A percentile compares a stretch with the other conserved stretches of the same genome.
Evolutionary conservation across 2,113 vertebrate species (phyloP).

Genomic region (Phrynosoma blainvillii): DNA sequence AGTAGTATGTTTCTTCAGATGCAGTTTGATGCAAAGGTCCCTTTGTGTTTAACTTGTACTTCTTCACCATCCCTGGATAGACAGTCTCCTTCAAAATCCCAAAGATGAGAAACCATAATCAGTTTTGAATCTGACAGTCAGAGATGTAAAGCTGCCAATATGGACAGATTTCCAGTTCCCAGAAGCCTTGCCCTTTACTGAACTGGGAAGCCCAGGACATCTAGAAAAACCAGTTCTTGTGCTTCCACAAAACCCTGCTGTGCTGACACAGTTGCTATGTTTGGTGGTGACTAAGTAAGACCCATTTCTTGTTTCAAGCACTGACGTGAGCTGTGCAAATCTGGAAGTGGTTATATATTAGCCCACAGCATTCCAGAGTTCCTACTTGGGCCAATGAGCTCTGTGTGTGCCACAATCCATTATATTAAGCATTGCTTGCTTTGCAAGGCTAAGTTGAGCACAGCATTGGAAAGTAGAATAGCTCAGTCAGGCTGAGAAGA

Average conservation of each 20-base stretch:
- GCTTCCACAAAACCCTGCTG: constrained; percentile 30
- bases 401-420: constrained; percentile 12
- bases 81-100: not conserved
- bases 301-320: constrained; percentile 59
- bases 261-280: constrained; percentile 74
- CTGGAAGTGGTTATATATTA: constrained; percentile 57
- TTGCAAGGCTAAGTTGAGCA: accelerated
- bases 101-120: not conserved
- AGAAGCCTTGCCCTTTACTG: constrained; percentile 40
- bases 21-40: not conserved
- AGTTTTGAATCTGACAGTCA: constrained; percentile 26
- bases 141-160: not conserved
- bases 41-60: not conserved
- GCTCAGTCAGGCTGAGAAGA: not conserved
- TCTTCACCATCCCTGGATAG: too few relatives aligned
- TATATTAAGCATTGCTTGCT: constrained; percentile 8
- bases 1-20: accelerated
- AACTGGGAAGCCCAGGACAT: not conserved
- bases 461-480: accelerated
- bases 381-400: constrained; percentile 37
- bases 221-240: constrained; percentile 52
- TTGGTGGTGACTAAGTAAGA: constrained; percentile 49
- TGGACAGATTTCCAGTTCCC: constrained; percentile 21
- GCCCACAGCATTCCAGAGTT: constrained; percentile 50
- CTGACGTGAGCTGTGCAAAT: constrained; percentile 67